Evolutionary conservation across 1,140 invertebrate species (phyloP), one percentile per base, ranked within the genome.

Genomic region (Zaprionus ornatus): DNA sequence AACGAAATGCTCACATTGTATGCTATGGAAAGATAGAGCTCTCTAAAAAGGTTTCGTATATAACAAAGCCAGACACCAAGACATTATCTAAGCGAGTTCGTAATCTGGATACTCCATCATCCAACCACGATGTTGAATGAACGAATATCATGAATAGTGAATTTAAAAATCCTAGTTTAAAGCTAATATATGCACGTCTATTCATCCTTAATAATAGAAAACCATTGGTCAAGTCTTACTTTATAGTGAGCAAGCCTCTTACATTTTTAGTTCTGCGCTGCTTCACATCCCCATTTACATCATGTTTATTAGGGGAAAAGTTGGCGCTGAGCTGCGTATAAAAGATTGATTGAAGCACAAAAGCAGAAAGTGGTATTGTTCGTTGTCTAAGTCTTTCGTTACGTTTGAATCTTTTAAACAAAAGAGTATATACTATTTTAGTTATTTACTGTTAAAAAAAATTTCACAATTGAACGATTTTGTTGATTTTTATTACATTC

Each of bases 111-210:
- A 42, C 45, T 68, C 68, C 64, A 68, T 35, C 25, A 23, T 17
- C 10, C 27, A 52, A n/a, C 12, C 19, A 23, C 17, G 10, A 12
- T 52, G 3, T 52, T 29, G 52, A 25, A 27, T 54, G 21, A 40
- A n/a, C 50, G 48, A 37, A 50, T 35, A 25, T 35, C 15, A n/a
- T 63, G 45, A 45, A 56, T 23, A 23, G 29, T 60, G 15, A 48
- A 50, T 32, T 55, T 25, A 4, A 12, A 32, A 56, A 63, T 52
- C n/a, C 60, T 15, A 19, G 15, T 13, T 57, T 21, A 23, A 27
- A 48, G 25, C 32, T 12, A 45, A 61, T 21, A 32, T 65, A 73
- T 73, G 45, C n/a, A 73, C 60, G 61, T 74, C 19, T 32, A 50
- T 45, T 73, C 55, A 42, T 67, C 42, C 37, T 63, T 57, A 50